Conservation (phyloP, 2,797 vertebrate genomes). For the Tragelaphus eurycerus region DNA sequence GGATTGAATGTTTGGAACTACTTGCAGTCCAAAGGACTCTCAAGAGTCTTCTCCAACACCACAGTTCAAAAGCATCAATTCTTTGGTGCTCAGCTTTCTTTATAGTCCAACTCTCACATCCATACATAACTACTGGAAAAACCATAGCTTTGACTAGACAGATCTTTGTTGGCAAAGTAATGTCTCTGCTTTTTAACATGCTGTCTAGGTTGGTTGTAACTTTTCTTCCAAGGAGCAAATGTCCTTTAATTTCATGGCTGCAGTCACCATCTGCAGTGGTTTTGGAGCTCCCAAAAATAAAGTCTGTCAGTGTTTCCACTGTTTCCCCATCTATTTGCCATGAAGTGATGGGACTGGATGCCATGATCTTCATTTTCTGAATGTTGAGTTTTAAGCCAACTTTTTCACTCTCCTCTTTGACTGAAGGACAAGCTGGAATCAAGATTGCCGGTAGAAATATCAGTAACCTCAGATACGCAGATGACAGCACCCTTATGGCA, state of each 20-base stretch:
- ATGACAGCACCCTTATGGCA: background rate
- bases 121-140: background rate
- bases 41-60: background rate
- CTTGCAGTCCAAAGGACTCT: background rate
- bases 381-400: background rate
- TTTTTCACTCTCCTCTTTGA: background rate
- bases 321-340: background rate
- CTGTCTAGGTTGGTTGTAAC: background rate
- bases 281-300: rapidly evolving
- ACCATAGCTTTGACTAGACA: background rate
- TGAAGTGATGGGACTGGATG: background rate
- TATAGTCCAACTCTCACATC: background rate
- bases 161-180: background rate
- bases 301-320: background rate
- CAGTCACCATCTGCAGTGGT: background rate
- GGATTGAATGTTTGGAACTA: background rate
- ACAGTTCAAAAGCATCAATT: background rate
- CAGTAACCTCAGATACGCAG: background rate
- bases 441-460: background rate
- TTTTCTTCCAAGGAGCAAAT: background rate
- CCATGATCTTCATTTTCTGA: background rate
- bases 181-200: background rate
- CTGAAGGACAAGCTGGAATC: background rate
- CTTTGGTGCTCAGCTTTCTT: background rate
- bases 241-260: background rate